Percentiles rank a stretch among this genome's conserved stretches.
Conservation (phyloP, 2,113 vertebrate species). For the Myiagra hebetior region DNA sequence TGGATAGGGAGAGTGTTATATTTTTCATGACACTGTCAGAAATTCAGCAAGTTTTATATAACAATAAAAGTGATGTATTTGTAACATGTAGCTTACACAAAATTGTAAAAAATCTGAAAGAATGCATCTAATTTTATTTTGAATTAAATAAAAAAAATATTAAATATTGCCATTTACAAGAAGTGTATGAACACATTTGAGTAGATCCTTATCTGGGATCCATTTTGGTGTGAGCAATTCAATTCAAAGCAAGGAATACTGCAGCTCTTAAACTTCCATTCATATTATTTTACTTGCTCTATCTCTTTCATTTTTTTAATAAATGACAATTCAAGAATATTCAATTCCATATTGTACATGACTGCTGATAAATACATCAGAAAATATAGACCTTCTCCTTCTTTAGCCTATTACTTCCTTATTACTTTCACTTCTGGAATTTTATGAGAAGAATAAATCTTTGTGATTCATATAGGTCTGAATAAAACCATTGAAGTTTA, state of each 20-base stretch:
- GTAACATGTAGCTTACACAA: neutral
- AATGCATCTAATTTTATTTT: neutral
- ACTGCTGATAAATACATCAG: neutral
- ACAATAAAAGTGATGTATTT: neutral
- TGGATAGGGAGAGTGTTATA: neutral
- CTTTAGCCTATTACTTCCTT: neutral
- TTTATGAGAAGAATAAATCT: conserved; percentile 21
- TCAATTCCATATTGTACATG: neutral
- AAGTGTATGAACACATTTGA: neutral
- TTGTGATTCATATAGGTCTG: neutral
- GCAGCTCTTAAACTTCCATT: neutral
- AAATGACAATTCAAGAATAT: neutral
- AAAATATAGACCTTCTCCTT: neutral
- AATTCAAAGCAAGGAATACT: neutral
- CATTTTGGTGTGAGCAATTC: neutral
- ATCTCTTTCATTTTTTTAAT: neutral
- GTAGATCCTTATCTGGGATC: neutral
- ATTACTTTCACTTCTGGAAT: neutral
- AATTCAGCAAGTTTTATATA: neutral
- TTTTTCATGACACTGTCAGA: neutral
- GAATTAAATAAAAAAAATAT: neutral
- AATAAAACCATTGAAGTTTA: conserved; percentile 33
- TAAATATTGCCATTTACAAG: neutral
- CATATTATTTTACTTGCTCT: neutral
- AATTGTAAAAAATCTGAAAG: neutral